Conservation (phyloP, 1,140 invertebrate genomes). For the Euwallacea similis region DNA sequence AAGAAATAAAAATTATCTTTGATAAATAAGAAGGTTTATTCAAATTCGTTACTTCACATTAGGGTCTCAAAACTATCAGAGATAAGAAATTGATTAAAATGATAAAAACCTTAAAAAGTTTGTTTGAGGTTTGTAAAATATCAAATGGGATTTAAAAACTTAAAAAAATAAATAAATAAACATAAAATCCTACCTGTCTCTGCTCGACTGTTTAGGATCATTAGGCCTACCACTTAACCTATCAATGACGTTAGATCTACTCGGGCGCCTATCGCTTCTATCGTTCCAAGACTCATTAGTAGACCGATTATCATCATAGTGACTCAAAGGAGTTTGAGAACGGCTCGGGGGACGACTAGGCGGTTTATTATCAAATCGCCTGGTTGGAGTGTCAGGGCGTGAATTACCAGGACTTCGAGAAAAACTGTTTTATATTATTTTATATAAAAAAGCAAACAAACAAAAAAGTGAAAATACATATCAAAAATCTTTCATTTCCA, state of each 20-base stretch:
- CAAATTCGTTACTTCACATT: no score
- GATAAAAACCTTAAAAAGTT: no score
- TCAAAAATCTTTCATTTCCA: neutral
- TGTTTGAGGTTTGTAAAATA: no score
- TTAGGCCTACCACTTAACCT: constrained; percentile 25
- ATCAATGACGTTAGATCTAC: constrained; percentile 25
- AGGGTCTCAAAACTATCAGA: no score
- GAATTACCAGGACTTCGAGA: constrained; percentile 47
- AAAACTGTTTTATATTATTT: constrained; percentile 4
- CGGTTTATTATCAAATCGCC: constrained; percentile 40
- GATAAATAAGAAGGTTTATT: no score
- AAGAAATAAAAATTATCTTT: no score
- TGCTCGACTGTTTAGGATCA: constrained; percentile 12
- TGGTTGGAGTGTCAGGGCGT: constrained; percentile 57
- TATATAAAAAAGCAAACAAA: constrained; percentile 5
- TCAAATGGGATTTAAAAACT: neutral
- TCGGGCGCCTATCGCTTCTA: neutral
- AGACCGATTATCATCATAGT: constrained; percentile 26
- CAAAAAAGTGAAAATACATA: constrained; percentile 1
- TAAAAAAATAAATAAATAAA: neutral
- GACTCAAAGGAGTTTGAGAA: constrained; percentile 38
- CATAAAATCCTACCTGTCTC: constrained; percentile 22
- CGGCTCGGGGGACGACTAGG: constrained; percentile 30
- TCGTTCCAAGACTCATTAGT: constrained; percentile 18
- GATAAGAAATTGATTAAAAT: no score